Base-by-base conservation (phyloP, 1,140 invertebrate species). In the Diorhabda sublineata region DNA sequence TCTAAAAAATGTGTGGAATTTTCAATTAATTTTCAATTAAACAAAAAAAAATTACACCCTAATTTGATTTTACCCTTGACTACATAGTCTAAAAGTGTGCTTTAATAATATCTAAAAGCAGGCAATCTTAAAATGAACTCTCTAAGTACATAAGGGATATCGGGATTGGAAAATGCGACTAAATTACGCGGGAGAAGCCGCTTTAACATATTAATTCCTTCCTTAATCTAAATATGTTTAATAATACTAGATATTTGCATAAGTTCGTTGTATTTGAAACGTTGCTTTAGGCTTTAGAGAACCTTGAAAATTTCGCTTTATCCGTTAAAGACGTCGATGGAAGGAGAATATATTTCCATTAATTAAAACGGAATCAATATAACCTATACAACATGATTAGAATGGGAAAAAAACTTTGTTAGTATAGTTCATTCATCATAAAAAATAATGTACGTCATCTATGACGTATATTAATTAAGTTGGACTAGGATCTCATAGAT, bases 201-300 rank as follows among this genome's bases (percentile, higher is more conserved):
- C 45, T 64, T 42, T 47, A 64, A 64, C 45, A 26, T 64, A 52
- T 47, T 64, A 64, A 5, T 42, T 52, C 45, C 45, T 45, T 47
- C 26, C 63, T 64, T 66, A 66, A 26, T 11, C 64, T 71, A 67
- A 70, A 26, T 66, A 56, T 42, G 9, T 68, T 66, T 69, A 73
- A 72, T 74, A 72, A 75, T 73, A 74, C 70, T 75, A 76, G 68
- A n/a, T 75, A 76, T 75, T 77, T 78, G 75, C 74, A 76, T 75
- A 73, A 77, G 73, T 84, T 85, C 84, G 84, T 85, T 85, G 84
- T 85, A 80, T 83, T 77, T 79, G 84, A 85, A 85, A 85, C 84
- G 77, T 84, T 84, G 82, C 83, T 82, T 84, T 76, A 8, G 52
- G 52, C 42, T 11, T 45, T 66, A 67, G 65, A 64, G 72, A 75